phyloP scores from a whole-genome alignment of 2,797 vertebrate genomes.

The Falco biarmicus region DNA sequence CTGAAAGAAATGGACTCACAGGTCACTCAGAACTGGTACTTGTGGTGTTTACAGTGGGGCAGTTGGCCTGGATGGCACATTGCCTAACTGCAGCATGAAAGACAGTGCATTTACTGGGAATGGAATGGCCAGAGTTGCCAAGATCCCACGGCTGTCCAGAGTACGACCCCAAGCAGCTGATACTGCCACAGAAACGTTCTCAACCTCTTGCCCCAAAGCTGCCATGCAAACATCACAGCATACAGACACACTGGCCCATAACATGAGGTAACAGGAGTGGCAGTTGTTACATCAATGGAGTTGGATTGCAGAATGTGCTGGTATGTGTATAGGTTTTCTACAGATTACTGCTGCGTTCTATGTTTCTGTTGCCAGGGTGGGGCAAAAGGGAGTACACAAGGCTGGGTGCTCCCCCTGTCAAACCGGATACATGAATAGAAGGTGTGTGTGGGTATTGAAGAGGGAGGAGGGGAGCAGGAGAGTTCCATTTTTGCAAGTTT shows the following conservation, averaged over 20 bases:
- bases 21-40: not conserved
- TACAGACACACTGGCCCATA: accelerated
- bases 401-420: not conserved
- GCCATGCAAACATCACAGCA: not conserved
- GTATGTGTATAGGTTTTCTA: not conserved
- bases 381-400: not conserved
- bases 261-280: not conserved
- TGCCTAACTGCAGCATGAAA: not conserved
- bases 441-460: no score
- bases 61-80: not conserved
- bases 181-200: not conserved
- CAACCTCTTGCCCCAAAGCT: not conserved
- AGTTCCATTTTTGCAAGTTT: not conserved
- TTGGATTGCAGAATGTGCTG: not conserved
- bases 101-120: not conserved
- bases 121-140: not conserved
- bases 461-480: not conserved
- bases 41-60: not conserved
- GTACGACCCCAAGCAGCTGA: not conserved
- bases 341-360: not conserved
- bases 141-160: not conserved
- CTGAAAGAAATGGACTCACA: not conserved
- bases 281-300: accelerated
- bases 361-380: not conserved
- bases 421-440: not conserved